Conservation (phyloP, 2,888 invertebrate species). For the Callosobruchus maculatus region DNA sequence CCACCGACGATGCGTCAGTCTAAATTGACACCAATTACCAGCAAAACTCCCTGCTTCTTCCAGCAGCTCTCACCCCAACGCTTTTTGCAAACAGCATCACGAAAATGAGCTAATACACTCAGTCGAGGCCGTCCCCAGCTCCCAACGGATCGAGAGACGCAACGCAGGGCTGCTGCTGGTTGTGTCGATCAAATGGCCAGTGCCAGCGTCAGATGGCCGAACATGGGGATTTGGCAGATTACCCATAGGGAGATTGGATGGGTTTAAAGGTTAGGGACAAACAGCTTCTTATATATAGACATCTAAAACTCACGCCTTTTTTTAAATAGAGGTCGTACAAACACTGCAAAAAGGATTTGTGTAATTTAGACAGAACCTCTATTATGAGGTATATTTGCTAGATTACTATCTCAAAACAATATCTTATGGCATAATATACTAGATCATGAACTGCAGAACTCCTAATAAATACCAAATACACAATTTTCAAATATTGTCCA, state of each 20-base stretch:
- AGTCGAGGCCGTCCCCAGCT: conserved; percentile 11
- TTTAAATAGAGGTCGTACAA: no score
- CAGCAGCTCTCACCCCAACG: conserved; percentile 30
- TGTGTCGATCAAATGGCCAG: not conserved
- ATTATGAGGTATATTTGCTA: no score
- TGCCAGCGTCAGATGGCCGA: not conserved
- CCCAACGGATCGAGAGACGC: not conserved
- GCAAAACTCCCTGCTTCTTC: conserved; percentile 53
- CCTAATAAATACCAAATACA: no score
- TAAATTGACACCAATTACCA: conserved; percentile 66
- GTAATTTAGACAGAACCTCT: no score
- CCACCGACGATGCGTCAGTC: conserved; percentile 57
- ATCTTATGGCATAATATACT: no score
- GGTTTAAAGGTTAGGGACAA: not conserved
- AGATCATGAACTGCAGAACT: no score
- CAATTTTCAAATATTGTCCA: no score
- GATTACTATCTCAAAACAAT: no score
- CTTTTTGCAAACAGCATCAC: conserved; percentile 49
- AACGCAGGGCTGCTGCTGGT: not conserved
- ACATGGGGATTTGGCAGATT: not conserved
- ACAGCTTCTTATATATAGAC: no score
- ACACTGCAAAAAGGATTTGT: no score
- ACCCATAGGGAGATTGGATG: not conserved
- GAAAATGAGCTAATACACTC: conserved; percentile 50
- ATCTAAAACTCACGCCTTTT: no score